These are phyloP conservation scores for Diorhabda elongata DNA, from an alignment of 1,140 invertebrate species.

Conservation along the genomic window DNA sequence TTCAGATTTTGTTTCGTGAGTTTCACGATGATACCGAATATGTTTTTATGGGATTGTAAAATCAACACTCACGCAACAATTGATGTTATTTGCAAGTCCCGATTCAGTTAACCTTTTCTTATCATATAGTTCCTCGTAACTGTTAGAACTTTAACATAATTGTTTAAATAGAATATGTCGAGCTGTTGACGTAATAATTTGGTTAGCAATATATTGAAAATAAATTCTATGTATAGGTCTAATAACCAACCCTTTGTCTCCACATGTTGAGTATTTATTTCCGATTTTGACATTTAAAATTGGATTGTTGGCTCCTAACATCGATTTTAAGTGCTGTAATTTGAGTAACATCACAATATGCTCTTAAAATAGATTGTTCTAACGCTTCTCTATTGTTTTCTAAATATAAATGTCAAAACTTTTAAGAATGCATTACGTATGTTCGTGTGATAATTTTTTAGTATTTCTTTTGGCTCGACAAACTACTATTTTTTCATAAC, in stretches of 20 bases:
- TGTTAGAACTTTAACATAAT: no score
- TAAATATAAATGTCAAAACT: conserved; percentile 14
- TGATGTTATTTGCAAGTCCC: no score
- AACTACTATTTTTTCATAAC: background rate
- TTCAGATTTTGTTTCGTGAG: no score
- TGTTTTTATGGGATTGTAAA: no score
- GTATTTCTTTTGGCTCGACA: conserved; percentile 1
- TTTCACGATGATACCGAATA: no score
- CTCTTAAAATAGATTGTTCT: conserved; percentile 14
- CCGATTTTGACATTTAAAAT: conserved; percentile 4
- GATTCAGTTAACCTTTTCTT: no score
- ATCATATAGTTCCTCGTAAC: no score
- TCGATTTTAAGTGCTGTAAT: conserved; percentile 6
- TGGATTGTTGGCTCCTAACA: conserved; percentile 1
- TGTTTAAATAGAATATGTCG: no score
- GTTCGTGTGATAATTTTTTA: background rate
- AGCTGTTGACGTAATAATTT: no score
- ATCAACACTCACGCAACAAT: no score
- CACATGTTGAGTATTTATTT: background rate
- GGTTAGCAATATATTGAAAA: no score
- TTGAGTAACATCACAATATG: conserved; percentile 5
- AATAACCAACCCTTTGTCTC: background rate
- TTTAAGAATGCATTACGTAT: conserved; percentile 8
- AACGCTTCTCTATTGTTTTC: conserved; percentile 17
- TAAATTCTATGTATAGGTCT: no score